phyloP scores from a whole-genome alignment of 2,113 vertebrate genomes.

The Eidolon helvum region DNA sequence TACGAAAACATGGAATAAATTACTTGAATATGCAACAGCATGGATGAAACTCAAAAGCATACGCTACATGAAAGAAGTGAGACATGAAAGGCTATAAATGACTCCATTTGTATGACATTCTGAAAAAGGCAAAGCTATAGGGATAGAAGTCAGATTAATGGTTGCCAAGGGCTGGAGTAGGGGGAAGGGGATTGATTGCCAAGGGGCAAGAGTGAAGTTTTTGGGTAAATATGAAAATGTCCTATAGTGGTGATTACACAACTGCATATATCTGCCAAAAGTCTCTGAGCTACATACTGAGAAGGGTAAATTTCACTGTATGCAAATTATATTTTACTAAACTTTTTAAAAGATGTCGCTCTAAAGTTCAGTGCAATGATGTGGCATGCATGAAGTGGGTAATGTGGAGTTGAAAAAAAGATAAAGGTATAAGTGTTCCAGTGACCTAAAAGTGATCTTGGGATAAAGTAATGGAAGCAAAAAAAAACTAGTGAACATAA shows the following conservation, averaged over 20 bases:
- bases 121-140: background rate
- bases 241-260: background rate
- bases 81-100: background rate
- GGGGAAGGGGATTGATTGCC: background rate
- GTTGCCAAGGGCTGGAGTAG: background rate
- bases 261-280: background rate
- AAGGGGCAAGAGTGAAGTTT: background rate
- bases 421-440: background rate
- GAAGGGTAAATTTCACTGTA: background rate
- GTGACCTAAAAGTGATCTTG: background rate
- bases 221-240: background rate
- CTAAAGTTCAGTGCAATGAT: background rate
- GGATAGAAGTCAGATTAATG: background rate
- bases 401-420: background rate
- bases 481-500: background rate
- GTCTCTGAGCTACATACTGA: background rate
- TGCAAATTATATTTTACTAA: background rate
- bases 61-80: background rate
- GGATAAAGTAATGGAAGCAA: background rate
- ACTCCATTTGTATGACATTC: background rate
- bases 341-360: background rate
- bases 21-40: background rate
- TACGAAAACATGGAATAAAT: background rate
- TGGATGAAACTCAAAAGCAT: background rate
- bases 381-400: background rate